Percentiles rank a stretch among this genome's conserved stretches.
Evolutionary conservation across 1,140 invertebrate species (phyloP).

Genomic region (Drosophila kohkoa): DNA sequence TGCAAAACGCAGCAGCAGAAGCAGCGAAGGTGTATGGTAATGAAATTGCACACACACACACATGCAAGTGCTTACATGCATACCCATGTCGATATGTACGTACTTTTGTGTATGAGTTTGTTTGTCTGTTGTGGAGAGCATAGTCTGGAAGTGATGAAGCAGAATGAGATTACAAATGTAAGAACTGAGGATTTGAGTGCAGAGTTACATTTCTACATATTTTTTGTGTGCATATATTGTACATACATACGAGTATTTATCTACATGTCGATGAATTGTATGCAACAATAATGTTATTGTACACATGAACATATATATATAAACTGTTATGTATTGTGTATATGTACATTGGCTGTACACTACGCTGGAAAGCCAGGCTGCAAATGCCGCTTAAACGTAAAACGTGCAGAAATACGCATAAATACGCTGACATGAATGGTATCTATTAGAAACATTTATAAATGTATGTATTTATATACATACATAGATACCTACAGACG

Average conservation of each 20-base stretch:
- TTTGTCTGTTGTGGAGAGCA: neutral
- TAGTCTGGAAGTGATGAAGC: slow-evolving; percentile 4
- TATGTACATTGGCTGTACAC: neutral
- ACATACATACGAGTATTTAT: neutral
- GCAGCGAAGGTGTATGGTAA: slow-evolving; percentile 6
- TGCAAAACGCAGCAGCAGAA: neutral
- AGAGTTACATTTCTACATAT: neutral
- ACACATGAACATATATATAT: slow-evolving; percentile 21
- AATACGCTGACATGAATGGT: too few relatives aligned
- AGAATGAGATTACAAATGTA: slow-evolving; percentile 5
- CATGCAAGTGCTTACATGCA: neutral
- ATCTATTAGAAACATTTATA: too few relatives aligned
- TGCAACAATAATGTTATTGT: too few relatives aligned
- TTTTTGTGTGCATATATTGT: neutral
- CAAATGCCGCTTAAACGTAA: neutral
- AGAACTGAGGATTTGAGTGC: neutral
- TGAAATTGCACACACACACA: slow-evolving; percentile 6
- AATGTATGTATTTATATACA: too few relatives aligned
- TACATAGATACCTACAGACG: too few relatives aligned
- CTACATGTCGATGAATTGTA: too few relatives aligned
- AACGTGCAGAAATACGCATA: neutral
- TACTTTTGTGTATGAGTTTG: neutral
- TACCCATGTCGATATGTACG: neutral
- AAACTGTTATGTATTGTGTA: slow-evolving; percentile 27
- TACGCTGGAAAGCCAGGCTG: neutral